phyloP scores from a whole-genome alignment of 1,140 invertebrate species.

The Andricus grossulariae region DNA sequence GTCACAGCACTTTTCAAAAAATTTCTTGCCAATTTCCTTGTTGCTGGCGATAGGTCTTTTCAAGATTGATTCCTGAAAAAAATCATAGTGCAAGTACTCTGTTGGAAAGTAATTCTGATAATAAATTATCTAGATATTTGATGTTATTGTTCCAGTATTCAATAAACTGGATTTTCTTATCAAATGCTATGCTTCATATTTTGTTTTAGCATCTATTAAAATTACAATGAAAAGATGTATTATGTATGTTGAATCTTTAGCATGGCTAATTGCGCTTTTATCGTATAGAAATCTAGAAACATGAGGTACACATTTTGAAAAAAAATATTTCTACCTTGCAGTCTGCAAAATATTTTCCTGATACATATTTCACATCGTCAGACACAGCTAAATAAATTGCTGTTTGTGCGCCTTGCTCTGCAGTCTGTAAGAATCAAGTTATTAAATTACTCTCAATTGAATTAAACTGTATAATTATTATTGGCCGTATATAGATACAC shows the following conservation, averaged over 20 bases:
- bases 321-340: constrained; percentile 79
- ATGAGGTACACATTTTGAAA: constrained; percentile 19
- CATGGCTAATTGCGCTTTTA: neutral
- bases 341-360: constrained; percentile 90
- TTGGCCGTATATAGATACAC: too few species aligned
- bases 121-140: too few species aligned
- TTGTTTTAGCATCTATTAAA: neutral
- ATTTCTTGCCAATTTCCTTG: constrained; percentile 82
- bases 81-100: constrained; percentile 68
- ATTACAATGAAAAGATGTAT: constrained; percentile 10
- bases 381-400: constrained; percentile 82
- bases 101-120: too few species aligned
- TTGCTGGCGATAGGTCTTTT: constrained; percentile 78
- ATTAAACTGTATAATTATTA: constrained; percentile 54
- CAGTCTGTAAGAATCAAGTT: constrained; percentile 84
- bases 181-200: neutral
- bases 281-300: too few species aligned
- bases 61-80: too few species aligned
- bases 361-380: constrained; percentile 72
- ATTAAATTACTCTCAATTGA: constrained; percentile 79
- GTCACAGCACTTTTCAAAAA: constrained; percentile 88
- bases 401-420: constrained; percentile 88
- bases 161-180: neutral
- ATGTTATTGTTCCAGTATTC: too few species aligned
- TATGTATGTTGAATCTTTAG: constrained; percentile 35